These are phyloP conservation scores for Piscicola geometra DNA, from an alignment of 2,888 invertebrate genomes.

Conservation along the genomic window DNA sequence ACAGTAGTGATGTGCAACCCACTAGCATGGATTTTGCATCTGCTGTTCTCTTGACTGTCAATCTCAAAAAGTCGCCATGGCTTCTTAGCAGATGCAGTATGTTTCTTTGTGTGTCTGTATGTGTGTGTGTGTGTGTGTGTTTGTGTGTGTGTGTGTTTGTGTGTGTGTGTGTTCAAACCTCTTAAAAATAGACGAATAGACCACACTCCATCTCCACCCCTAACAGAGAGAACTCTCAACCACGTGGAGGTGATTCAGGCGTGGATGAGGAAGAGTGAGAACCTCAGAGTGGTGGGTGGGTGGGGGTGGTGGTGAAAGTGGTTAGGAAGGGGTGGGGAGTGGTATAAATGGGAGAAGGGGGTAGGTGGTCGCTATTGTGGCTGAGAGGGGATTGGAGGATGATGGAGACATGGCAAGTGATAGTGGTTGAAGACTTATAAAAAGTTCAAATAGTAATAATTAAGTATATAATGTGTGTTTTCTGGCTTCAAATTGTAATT, in stretches of 20 bases:
- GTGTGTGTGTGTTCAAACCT: slow-evolving; percentile 4
- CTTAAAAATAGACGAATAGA: neutral
- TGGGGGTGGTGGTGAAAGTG: too few relatives aligned
- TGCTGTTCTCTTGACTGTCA: slow-evolving; percentile 28
- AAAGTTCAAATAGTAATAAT: too few relatives aligned
- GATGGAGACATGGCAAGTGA: too few relatives aligned
- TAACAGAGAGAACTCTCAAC: slow-evolving; percentile 17
- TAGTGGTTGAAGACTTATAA: too few relatives aligned
- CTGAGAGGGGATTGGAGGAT: neutral
- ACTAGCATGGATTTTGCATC: slow-evolving; percentile 2
- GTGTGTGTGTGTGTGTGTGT: slow-evolving; percentile 39
- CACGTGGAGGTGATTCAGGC: slow-evolving; percentile 22
- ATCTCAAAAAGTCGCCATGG: slow-evolving; percentile 38
- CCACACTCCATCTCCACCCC: neutral
- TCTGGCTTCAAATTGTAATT: too few relatives aligned
- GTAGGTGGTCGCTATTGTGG: too few relatives aligned
- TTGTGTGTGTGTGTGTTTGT: neutral
- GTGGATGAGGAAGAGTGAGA: slow-evolving; percentile 21
- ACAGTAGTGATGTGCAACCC: neutral
- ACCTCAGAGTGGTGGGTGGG: slow-evolving; percentile 31
- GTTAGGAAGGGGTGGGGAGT: too few relatives aligned
- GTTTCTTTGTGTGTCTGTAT: slow-evolving; percentile 9
- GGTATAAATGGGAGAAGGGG: too few relatives aligned
- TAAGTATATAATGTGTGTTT: too few relatives aligned
- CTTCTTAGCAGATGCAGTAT: slow-evolving; percentile 37